A percentile compares a stretch with the other conserved stretches of the same genome.
Conservation (phyloP, 2,888 invertebrate species). For the Charanyca ferruginea region DNA sequence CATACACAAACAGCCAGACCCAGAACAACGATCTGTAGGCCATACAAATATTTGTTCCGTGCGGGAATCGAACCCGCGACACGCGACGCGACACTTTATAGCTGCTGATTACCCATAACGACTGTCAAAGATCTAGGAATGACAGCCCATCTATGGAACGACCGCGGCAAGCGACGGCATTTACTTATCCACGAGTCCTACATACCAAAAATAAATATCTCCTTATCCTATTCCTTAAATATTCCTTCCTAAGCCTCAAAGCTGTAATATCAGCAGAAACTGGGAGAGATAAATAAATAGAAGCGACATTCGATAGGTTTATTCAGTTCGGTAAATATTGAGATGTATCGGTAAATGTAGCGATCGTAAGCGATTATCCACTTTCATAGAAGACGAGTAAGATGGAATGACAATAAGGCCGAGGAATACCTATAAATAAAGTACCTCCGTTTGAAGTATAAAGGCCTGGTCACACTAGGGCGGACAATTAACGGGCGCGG, state of each 20-base stretch:
- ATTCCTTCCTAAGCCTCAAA: neutral
- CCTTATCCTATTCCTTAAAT: neutral
- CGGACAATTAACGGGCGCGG: too few species aligned
- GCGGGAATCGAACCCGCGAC: too few species aligned
- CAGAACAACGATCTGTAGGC: too few species aligned
- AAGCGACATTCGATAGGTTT: constrained; percentile 34
- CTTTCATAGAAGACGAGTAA: constrained; percentile 4
- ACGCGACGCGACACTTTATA: too few species aligned
- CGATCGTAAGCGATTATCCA: constrained; percentile 38
- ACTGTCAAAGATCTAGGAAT: too few species aligned
- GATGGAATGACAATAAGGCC: neutral
- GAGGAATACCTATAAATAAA: constrained; percentile 7
- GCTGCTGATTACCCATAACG: too few species aligned
- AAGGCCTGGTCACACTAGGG: too few species aligned
- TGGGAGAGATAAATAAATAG: constrained; percentile 33
- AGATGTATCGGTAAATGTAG: constrained; percentile 23
- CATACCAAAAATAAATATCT: neutral
- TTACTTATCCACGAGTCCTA: too few species aligned
- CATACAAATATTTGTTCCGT: too few species aligned
- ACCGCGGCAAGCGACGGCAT: too few species aligned
- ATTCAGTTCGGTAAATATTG: constrained; percentile 47
- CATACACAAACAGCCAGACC: too few species aligned
- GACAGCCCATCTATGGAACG: too few species aligned
- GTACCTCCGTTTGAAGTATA: neutral
- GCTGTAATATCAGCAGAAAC: constrained; percentile 8